Conservation (phyloP, 1,140 invertebrate genomes). For the Helicorthomorpha holstii region DNA sequence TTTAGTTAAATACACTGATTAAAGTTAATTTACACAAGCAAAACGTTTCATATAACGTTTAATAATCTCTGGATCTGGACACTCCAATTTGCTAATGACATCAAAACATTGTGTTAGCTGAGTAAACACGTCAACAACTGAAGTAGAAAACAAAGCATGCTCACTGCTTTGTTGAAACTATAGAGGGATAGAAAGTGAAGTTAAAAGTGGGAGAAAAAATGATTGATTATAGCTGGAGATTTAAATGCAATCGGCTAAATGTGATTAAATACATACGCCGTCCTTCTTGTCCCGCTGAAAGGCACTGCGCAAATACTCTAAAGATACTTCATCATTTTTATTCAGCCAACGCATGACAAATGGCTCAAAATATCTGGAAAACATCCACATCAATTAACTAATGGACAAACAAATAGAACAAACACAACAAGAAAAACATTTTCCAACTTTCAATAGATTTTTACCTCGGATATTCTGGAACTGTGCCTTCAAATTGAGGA, state of each 20-base stretch:
- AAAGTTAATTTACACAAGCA: conserved; percentile 13
- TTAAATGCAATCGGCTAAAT: background rate
- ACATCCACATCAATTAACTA: background rate
- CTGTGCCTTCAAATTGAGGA: conserved; percentile 83
- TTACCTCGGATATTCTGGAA: conserved; percentile 84
- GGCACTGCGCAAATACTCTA: conserved; percentile 36
- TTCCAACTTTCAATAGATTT: conserved; percentile 19
- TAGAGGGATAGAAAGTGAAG: no score
- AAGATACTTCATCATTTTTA: conserved; percentile 38
- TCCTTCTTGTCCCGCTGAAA: conserved; percentile 36
- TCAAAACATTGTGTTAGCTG: conserved; percentile 39
- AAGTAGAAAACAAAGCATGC: conserved; percentile 36
- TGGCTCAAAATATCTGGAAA: conserved; percentile 34
- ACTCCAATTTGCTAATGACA: conserved; percentile 35
- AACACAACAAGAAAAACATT: background rate
- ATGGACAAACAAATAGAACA: conserved; percentile 2
- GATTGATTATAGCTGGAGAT: background rate
- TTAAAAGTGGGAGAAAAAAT: no score
- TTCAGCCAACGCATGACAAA: conserved; percentile 41
- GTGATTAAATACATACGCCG: conserved; percentile 19
- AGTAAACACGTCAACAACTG: conserved; percentile 38
- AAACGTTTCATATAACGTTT: conserved; percentile 29
- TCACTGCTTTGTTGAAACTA: conserved; percentile 36
- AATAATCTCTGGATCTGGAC: conserved; percentile 28
- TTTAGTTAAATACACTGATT: background rate